Evolutionary conservation across 2,888 invertebrate genomes (phyloP).

Genomic region (Aphidoletes aphidimyza): DNA sequence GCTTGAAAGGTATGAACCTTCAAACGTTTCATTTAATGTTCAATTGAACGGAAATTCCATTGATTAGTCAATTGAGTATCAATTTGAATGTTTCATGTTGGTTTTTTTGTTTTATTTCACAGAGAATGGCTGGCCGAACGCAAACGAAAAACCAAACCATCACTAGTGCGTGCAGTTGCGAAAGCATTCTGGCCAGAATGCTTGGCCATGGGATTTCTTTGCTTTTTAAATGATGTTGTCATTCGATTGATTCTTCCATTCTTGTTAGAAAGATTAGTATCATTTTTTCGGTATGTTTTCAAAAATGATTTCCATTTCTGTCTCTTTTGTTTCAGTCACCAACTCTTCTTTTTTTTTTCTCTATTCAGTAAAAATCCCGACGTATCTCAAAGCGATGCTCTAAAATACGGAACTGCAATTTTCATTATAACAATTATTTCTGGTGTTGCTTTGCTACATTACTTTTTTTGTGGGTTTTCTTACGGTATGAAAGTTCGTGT

Average conservation of each 20-base stretch:
- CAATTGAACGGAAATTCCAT: constrained; percentile 26
- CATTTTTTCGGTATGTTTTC: constrained; percentile 58
- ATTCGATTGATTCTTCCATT: constrained; percentile 58
- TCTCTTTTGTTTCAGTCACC: too few species aligned
- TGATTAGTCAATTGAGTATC: not conserved
- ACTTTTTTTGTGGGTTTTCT: constrained; percentile 77
- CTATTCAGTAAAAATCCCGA: constrained; percentile 67
- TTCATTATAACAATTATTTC: constrained; percentile 63
- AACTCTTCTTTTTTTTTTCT: constrained; percentile 64
- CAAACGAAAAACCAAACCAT: constrained; percentile 57
- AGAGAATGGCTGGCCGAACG: constrained; percentile 58
- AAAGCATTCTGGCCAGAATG: constrained; percentile 59
- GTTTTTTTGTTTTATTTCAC: not conserved
- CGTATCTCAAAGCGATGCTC: constrained; percentile 68
- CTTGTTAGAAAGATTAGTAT: constrained; percentile 58
- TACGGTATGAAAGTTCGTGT: constrained; percentile 85
- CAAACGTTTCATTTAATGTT: not conserved
- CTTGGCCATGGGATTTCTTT: constrained; percentile 57
- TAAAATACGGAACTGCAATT: constrained; percentile 69
- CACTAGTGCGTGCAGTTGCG: constrained; percentile 58
- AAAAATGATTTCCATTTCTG: not conserved
- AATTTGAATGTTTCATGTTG: not conserved
- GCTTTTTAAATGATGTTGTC: constrained; percentile 58
- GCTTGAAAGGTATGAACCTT: constrained; percentile 68
- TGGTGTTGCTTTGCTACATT: constrained; percentile 69